Conservation (phyloP, 2,888 invertebrate species). For the Campoplex capitator region DNA sequence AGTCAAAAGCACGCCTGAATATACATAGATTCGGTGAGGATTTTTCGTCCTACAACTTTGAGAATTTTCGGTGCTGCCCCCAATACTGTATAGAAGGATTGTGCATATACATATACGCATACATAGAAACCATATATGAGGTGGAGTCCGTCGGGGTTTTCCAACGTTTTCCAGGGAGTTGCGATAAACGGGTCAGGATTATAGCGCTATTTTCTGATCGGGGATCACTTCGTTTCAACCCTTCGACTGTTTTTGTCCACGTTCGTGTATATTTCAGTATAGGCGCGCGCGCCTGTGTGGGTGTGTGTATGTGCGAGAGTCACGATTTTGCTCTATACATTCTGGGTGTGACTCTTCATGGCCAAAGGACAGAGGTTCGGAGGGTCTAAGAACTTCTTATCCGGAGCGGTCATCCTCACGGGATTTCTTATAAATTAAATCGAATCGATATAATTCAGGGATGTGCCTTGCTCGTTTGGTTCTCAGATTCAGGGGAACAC, state of each 20-base stretch:
- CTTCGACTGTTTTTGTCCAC: constrained; percentile 9
- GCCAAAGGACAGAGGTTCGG: constrained; percentile 25
- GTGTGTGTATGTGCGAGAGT: background rate
- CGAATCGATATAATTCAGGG: constrained; percentile 76
- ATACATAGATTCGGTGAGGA: constrained; percentile 38
- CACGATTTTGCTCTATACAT: background rate
- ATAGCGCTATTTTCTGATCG: constrained; percentile 45
- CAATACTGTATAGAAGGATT: background rate
- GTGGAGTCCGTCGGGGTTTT: constrained; percentile 52
- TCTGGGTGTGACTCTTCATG: constrained; percentile 19
- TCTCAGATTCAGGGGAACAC: constrained; percentile 23
- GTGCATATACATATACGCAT: background rate
- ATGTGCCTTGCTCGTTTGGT: constrained; percentile 62
- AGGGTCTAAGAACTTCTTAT: constrained; percentile 50
- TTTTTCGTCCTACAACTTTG: constrained; percentile 53
- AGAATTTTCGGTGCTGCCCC: constrained; percentile 30
- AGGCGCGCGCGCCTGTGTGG: background rate
- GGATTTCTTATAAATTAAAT: constrained; percentile 76
- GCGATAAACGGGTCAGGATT: constrained; percentile 59
- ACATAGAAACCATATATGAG: background rate
- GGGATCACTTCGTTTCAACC: constrained; percentile 54
- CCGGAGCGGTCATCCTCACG: constrained; percentile 57
- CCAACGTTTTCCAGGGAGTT: constrained; percentile 30
- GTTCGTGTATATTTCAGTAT: background rate
- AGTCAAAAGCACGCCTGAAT: constrained; percentile 29